Evolutionary conservation across 2,888 invertebrate genomes (phyloP), one percentile per base, ranked within the genome.

Genomic region (Lasioglossum oenotherae): DNA sequence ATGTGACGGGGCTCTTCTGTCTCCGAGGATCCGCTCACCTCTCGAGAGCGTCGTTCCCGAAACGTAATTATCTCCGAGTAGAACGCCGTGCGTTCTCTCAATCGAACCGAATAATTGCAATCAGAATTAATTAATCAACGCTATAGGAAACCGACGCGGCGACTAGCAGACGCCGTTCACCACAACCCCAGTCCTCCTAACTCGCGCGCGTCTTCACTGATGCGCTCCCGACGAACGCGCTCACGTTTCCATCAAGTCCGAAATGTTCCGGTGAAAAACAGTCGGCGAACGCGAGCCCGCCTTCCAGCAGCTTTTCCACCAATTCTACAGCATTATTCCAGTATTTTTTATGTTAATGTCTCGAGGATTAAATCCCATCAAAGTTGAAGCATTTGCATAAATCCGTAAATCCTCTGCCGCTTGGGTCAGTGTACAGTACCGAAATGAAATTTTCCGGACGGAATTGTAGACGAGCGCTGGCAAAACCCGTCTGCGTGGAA

Each of bases 211-310:
- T 53, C 53, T 44, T 38, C 60, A 41, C 71, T 78, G 67, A 74
- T 19, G 75, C 27, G 27, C 14, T 16, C 1, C 0, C 31, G 31
- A 16, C 64, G 2, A 16, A 2, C 31, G 31, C 31, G 31, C 27
- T 64, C 64, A 16, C 60, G 14, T 60, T 60, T 60, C 16, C 60
- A 60, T 60, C 27, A n/a, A 27, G 27, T 27, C 14, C 27, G 60
- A 14, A 14, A 27, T 60, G 2, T 73, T 76, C 80, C 84, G 82
- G 80, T 85, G 83, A 82, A 27, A 60, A 27, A 64, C 64, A 5
- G 31, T 5, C 31, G 31, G 0, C 2, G 16, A 31, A 27, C 14
- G 14, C 16, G 16, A 14, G 0, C 60, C 16, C 14, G 5, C 16
- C 1, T 2, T 16, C 1, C 1, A 5, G 14, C 60, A 27, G 31